A percentile compares a stretch with the other conserved stretches of the same genome.
phyloP scores from a whole-genome alignment of 2,797 vertebrate species.

The Liparis tanakae region DNA sequence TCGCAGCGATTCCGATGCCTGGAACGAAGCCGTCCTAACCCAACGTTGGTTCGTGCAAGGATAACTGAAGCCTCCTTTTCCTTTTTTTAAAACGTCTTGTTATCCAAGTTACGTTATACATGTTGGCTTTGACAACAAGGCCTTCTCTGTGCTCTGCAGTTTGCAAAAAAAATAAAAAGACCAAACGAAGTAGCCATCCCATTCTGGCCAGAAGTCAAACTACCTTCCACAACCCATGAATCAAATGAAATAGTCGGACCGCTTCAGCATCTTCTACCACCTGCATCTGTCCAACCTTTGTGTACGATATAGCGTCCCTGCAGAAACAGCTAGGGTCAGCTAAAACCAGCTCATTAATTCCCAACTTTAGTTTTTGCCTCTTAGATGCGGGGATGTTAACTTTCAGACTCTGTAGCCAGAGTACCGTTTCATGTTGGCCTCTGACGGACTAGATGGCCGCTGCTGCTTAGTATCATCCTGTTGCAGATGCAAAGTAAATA shows the following conservation, averaged over 20 bases:
- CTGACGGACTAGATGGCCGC: not conserved
- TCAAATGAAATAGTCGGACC: not conserved
- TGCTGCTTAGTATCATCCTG: not conserved
- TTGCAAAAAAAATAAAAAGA: not conserved
- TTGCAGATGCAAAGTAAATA: constrained; percentile 2
- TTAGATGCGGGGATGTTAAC: not conserved
- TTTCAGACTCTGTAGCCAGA: no score
- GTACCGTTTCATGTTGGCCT: not conserved
- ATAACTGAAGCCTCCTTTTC: not conserved
- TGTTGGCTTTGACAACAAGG: not conserved
- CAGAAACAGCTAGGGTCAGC: constrained; percentile 5
- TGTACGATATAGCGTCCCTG: not conserved
- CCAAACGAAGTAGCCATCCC: not conserved
- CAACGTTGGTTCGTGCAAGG: not conserved
- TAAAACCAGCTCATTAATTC: constrained; percentile 21
- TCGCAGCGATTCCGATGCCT: not conserved
- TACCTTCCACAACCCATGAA: not conserved
- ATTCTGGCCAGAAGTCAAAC: not conserved
- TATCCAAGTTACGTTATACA: not conserved
- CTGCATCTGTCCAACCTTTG: not conserved
- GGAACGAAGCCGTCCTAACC: not conserved
- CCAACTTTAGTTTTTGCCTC: not conserved
- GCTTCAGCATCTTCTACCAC: constrained; percentile 2
- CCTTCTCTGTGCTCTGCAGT: not conserved
- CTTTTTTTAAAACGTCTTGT: not conserved